A percentile compares a stretch with the other conserved stretches of the same genome.
phyloP scores from a whole-genome alignment of 2,113 vertebrate genomes.

The Aldabrachelys gigantea region DNA sequence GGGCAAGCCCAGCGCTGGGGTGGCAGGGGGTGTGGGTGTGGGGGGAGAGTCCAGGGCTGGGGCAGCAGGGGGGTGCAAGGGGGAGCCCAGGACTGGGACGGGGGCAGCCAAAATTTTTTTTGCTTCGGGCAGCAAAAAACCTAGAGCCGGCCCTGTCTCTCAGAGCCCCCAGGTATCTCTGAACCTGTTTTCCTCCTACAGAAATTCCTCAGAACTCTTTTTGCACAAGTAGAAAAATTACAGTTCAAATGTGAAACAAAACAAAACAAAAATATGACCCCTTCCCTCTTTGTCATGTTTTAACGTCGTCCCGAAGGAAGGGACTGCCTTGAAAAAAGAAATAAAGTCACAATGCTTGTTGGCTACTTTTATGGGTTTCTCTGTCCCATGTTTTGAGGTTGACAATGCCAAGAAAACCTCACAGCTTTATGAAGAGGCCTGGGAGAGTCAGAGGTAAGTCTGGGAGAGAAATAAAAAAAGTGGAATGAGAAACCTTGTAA shows the following conservation, averaged over 20 bases:
- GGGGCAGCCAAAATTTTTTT: no score
- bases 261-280: background rate
- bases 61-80: no score
- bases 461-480: conserved; percentile 16
- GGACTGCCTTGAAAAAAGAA: background rate
- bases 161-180: accelerated
- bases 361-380: background rate
- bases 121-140: no score
- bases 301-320: conserved; percentile 26
- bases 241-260: accelerated
- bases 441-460: background rate
- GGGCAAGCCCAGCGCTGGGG: no score
- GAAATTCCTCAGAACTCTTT: background rate
- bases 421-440: background rate
- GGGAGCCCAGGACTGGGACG: no score
- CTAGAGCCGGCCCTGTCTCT: no score
- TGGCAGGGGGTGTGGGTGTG: no score
- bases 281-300: background rate
- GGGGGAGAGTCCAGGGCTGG: no score
- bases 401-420: background rate
- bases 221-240: background rate
- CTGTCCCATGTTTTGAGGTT: background rate
- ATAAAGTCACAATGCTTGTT: background rate
- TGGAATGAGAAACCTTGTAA: background rate
- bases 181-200: background rate